Evolutionary conservation across 2,113 vertebrate species (phyloP).

Genomic region (Hiodon tergisus): DNA sequence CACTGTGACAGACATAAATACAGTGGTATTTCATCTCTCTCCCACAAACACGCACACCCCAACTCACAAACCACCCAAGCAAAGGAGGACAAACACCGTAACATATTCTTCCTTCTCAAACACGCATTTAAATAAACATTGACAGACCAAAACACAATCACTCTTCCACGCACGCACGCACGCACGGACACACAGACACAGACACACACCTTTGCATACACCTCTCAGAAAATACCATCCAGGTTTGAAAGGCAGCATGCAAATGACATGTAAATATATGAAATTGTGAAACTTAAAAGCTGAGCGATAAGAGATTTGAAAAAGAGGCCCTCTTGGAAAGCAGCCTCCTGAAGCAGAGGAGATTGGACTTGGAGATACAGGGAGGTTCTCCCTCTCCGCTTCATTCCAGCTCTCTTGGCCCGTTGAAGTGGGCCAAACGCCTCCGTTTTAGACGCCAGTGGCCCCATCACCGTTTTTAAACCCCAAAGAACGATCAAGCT

Average conservation of each 20-base stretch:
- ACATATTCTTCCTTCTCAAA: too few relatives aligned
- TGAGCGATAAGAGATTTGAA: constrained; percentile 65
- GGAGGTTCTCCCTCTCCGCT: constrained; percentile 44
- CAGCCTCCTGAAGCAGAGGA: constrained; percentile 53
- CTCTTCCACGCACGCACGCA: constrained; percentile 30
- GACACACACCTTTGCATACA: constrained; percentile 14
- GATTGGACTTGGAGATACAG: constrained; percentile 58
- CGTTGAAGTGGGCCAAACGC: too few relatives aligned
- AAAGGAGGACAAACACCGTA: too few relatives aligned
- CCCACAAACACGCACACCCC: too few relatives aligned
- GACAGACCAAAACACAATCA: background rate
- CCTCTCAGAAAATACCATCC: constrained; percentile 17
- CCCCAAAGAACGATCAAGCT: too few relatives aligned
- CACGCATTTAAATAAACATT: too few relatives aligned
- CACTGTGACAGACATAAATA: too few relatives aligned
- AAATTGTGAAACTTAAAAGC: constrained; percentile 61
- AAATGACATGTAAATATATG: constrained; percentile 66
- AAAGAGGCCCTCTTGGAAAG: constrained; percentile 68
- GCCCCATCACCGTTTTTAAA: too few relatives aligned
- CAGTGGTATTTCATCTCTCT: too few relatives aligned
- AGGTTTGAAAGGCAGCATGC: constrained; percentile 60
- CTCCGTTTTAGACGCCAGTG: too few relatives aligned
- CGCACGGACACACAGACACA: constrained; percentile 19
- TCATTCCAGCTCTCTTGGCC: constrained; percentile 29
- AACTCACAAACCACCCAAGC: too few relatives aligned